Evolutionary conservation across 2,113 vertebrate genomes (phyloP).

Genomic region (Pelecanoides urinatrix): DNA sequence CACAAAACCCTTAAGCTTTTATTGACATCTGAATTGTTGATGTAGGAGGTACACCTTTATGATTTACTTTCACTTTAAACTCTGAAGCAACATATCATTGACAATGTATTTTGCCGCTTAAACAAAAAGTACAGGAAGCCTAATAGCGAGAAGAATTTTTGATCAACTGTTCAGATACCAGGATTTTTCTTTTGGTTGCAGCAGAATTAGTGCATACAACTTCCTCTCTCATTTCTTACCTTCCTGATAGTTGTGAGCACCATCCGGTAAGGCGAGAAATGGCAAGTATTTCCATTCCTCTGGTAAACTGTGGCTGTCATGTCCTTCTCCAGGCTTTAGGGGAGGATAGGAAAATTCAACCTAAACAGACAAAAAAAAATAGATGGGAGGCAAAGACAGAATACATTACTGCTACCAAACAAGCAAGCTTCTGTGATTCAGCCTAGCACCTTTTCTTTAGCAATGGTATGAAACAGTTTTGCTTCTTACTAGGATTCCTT

Average conservation of each 20-base stretch:
- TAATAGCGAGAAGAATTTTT: not conserved
- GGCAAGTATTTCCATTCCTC: constrained; percentile 97
- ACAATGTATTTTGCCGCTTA: not conserved
- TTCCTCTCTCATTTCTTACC: constrained; percentile 68
- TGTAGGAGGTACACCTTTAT: not conserved
- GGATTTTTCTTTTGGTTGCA: not conserved
- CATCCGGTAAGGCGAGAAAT: constrained; percentile 93
- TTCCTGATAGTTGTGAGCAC: constrained; percentile 97
- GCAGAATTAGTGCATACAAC: not conserved
- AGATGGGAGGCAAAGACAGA: not conserved
- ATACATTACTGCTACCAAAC: not conserved
- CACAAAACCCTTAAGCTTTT: not conserved
- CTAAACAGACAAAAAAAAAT: constrained; percentile 66
- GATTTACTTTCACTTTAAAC: not conserved
- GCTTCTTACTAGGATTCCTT: not conserved
- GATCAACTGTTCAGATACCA: not conserved
- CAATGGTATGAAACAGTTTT: not conserved
- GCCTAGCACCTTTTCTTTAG: not conserved
- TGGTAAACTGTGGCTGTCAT: constrained; percentile 88
- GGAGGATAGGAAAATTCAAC: constrained; percentile 97
- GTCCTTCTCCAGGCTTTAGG: constrained; percentile 84
- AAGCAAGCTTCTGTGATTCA: not conserved
- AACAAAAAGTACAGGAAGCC: not conserved
- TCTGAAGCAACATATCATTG: not conserved
- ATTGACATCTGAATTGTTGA: not conserved